Evolutionary conservation across 2,113 vertebrate species (phyloP).

Genomic region (Malurus cyaneus): DNA sequence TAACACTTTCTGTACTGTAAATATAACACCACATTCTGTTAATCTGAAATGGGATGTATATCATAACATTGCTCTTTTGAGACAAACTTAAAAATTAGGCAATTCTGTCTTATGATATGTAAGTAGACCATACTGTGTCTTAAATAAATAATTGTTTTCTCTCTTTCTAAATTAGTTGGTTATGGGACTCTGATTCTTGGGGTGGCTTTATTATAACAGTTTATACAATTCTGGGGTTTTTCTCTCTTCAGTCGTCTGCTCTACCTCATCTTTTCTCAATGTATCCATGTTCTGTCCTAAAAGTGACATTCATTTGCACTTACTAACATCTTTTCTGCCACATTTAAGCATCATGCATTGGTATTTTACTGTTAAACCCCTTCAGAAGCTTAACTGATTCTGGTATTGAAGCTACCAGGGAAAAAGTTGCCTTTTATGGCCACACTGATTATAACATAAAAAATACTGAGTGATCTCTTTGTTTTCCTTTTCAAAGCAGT

Average conservation of each 20-base stretch:
- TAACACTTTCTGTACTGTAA: constrained; percentile 66
- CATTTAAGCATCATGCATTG: constrained; percentile 9
- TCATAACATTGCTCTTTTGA: constrained; percentile 71
- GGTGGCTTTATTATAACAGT: constrained; percentile 39
- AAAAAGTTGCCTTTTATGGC: not conserved
- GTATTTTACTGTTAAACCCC: not conserved
- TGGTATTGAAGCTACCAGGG: not conserved
- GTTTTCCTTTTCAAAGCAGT: not conserved
- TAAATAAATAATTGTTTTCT: constrained; percentile 75
- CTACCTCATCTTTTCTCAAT: constrained; percentile 52
- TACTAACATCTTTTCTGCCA: constrained; percentile 63
- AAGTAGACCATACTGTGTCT: constrained; percentile 77
- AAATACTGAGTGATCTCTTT: not conserved
- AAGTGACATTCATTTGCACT: constrained; percentile 66
- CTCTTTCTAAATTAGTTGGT: constrained; percentile 70
- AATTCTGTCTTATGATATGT: constrained; percentile 74
- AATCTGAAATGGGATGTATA: constrained; percentile 73
- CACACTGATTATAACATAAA: not conserved
- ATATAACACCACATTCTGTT: constrained; percentile 67
- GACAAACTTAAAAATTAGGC: constrained; percentile 71
- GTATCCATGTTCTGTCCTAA: constrained; percentile 65
- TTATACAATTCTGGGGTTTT: not conserved
- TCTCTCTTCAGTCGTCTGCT: constrained; percentile 45
- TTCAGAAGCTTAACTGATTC: constrained; percentile 4
- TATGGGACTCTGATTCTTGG: constrained; percentile 69